Conservation (phyloP, 2,113 vertebrate genomes). For the Pristiophorus japonicus region DNA sequence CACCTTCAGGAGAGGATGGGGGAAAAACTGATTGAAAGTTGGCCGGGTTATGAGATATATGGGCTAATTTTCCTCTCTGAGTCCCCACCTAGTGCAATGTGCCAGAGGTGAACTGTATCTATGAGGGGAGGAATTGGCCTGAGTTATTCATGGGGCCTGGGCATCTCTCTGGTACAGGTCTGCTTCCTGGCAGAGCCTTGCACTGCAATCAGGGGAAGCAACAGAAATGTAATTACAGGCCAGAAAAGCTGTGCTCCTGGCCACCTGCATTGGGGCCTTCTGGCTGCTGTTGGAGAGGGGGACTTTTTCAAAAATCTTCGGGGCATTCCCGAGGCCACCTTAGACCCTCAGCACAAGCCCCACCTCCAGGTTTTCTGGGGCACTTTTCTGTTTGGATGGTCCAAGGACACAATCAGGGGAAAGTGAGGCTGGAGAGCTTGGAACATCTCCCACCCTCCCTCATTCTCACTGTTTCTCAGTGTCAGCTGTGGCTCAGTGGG, state of each 20-base stretch:
- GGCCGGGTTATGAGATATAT: not conserved
- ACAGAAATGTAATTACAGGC: no score
- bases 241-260: not conserved
- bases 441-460: not conserved
- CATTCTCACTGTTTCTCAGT: not conserved
- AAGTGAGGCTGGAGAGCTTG: not conserved
- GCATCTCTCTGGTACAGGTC: not conserved
- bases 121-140: not conserved
- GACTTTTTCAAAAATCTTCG: not conserved
- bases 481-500: no score
- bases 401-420: not conserved
- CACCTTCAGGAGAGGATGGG: not conserved
- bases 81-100: not conserved
- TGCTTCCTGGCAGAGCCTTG: not conserved
- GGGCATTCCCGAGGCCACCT: not conserved
- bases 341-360: not conserved
- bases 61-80: not conserved
- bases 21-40: not conserved
- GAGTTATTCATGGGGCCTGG: not conserved
- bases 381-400: not conserved
- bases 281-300: not conserved
- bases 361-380: not conserved
- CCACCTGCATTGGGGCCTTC: not conserved
- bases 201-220: no score
- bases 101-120: not conserved